Evolutionary conservation across 2,888 invertebrate species (phyloP).

Genomic region (Noctuana brunneofusca): DNA sequence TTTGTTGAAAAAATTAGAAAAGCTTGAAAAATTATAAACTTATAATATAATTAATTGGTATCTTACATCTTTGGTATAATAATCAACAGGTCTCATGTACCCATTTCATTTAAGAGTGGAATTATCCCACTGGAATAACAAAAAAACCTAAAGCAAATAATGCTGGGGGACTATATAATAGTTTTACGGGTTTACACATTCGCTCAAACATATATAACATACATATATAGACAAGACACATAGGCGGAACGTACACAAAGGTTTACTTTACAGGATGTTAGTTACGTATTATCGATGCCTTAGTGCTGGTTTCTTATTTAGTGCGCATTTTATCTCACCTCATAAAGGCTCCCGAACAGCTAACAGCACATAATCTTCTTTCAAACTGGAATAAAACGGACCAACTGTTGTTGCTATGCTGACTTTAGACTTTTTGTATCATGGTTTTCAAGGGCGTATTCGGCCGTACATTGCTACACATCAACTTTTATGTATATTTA

Average conservation of each 20-base stretch:
- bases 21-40: too few relatives aligned
- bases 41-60: too few relatives aligned
- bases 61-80: too few relatives aligned
- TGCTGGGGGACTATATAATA: not conserved
- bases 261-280: not conserved
- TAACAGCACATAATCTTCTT: constrained; percentile 52
- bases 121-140: too few relatives aligned
- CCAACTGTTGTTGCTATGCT: constrained; percentile 79
- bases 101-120: too few relatives aligned
- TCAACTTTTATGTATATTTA: constrained; percentile 30
- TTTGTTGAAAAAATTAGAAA: too few relatives aligned
- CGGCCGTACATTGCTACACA: constrained; percentile 51
- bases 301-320: not conserved
- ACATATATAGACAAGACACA: not conserved
- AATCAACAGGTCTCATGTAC: not conserved
- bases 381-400: constrained; percentile 60
- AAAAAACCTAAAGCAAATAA: not conserved
- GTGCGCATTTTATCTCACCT: constrained; percentile 54
- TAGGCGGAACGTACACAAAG: constrained; percentile 23
- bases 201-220: constrained; percentile 7
- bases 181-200: constrained; percentile 9
- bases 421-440: constrained; percentile 73
- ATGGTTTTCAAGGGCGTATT: constrained; percentile 77
- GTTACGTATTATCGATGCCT: not conserved
- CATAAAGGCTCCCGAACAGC: constrained; percentile 61